Conservation (phyloP, 1,140 invertebrate species). For the Zaprionus vittiger region DNA sequence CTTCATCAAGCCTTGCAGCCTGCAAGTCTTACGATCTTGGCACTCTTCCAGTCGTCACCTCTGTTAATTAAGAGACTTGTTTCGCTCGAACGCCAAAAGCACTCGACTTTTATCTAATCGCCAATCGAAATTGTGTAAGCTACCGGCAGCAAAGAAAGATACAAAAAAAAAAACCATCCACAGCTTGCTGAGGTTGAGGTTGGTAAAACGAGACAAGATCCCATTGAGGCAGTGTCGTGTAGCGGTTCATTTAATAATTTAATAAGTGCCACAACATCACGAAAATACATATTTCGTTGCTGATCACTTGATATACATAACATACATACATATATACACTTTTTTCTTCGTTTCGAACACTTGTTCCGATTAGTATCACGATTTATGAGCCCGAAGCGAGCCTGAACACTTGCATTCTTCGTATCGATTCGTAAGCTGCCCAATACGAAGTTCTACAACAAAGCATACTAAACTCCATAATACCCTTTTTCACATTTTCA, state of each 20-base stretch:
- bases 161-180: slow-evolving; percentile 15
- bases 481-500: no score
- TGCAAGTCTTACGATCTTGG: background rate
- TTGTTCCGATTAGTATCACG: slow-evolving; percentile 75
- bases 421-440: slow-evolving; percentile 14
- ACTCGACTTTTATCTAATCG: slow-evolving; percentile 64
- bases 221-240: slow-evolving; percentile 26
- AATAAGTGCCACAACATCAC: slow-evolving; percentile 71
- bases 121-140: slow-evolving; percentile 72
- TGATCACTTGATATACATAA: slow-evolving; percentile 2
- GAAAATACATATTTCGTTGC: slow-evolving; percentile 36
- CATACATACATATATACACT: background rate
- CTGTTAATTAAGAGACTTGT: slow-evolving; percentile 67
- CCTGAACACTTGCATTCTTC: slow-evolving; percentile 33
- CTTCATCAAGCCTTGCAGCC: background rate
- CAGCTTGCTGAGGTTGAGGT: background rate
- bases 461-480: no score
- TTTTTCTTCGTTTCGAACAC: slow-evolving; percentile 26
- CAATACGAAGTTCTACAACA: slow-evolving; percentile 16
- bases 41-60: slow-evolving; percentile 28
- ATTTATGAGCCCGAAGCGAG: slow-evolving; percentile 60
- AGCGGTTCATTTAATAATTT: slow-evolving; percentile 77
- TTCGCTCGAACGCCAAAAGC: slow-evolving; percentile 54
- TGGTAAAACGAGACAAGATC: background rate
- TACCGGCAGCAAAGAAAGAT: slow-evolving; percentile 31